A percentile compares a stretch with the other conserved stretches of the same genome.
phyloP scores from a whole-genome alignment of 2,797 vertebrate genomes.

The Fistularia commersonii region DNA sequence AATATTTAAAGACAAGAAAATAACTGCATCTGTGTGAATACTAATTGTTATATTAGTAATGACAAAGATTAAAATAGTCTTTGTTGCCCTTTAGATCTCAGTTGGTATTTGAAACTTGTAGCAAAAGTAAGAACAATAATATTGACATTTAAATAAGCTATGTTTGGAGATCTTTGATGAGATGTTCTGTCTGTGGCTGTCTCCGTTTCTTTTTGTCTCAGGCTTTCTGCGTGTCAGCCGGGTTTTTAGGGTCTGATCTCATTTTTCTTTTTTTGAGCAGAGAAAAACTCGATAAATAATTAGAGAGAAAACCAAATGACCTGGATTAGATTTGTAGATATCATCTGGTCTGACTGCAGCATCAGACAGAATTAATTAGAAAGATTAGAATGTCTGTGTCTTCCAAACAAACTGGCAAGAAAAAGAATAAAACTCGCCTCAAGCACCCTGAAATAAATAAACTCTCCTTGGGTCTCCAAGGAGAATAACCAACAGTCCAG shows the following conservation, averaged over 20 bases:
- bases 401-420: constrained; percentile 38
- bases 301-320: constrained; percentile 57
- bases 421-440: constrained; percentile 18
- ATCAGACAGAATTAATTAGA: constrained; percentile 62
- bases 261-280: constrained; percentile 6
- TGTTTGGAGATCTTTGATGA: constrained; percentile 48
- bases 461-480: constrained; percentile 4
- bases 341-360: constrained; percentile 46
- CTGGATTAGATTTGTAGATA: constrained; percentile 62
- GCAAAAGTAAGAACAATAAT: no score
- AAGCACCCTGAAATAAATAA: not conserved
- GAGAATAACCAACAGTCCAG: constrained; percentile 28
- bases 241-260: constrained; percentile 34
- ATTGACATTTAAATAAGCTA: constrained; percentile 16
- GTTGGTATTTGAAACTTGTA: no score
- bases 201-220: constrained; percentile 8
- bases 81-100: constrained; percentile 13
- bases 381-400: constrained; percentile 59
- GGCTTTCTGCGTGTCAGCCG: constrained; percentile 48
- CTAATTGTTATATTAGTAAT: no score
- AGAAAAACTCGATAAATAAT: constrained; percentile 67
- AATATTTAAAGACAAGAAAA: no score
- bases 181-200: constrained; percentile 17
- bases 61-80: not conserved
- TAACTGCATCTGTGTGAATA: no score